Evolutionary conservation across 2,113 vertebrate genomes (phyloP).

Genomic region (Hepsetus odoe): DNA sequence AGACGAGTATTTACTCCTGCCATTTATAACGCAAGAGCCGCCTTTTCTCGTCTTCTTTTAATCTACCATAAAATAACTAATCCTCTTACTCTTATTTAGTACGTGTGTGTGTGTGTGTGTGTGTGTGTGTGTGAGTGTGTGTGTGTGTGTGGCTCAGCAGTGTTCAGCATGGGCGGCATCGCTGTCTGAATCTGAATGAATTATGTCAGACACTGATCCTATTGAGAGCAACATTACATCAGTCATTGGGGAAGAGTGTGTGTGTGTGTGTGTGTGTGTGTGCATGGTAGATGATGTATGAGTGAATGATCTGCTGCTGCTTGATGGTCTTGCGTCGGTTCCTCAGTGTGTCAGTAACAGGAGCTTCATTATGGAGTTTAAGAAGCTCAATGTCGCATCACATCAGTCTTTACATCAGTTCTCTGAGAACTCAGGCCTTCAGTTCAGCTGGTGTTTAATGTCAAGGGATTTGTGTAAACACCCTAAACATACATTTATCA

Average conservation of each 20-base stretch:
- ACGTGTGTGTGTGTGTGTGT: background rate
- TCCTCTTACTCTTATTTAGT: background rate
- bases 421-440: too few relatives aligned
- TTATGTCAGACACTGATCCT: constrained; percentile 26
- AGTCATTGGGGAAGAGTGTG: background rate
- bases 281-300: background rate
- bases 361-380: background rate
- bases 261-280: background rate
- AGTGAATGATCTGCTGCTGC: background rate
- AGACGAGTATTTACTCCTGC: background rate
- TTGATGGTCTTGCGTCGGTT: background rate
- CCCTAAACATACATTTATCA: background rate
- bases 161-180: constrained; percentile 12
- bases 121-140: constrained; percentile 4
- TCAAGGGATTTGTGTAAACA: too few relatives aligned
- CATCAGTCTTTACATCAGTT: constrained; percentile 43
- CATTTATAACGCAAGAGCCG: background rate
- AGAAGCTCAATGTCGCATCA: background rate
- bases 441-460: too few relatives aligned
- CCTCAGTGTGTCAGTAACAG: background rate
- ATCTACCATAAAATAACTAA: constrained; percentile 1
- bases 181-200: constrained; percentile 42
- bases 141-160: constrained; percentile 5
- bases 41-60: background rate
- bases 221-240: constrained; percentile 42